These are phyloP conservation scores for Xiphorhynchus elegans DNA, from an alignment of 2,113 vertebrate genomes.

Conservation along the genomic window DNA sequence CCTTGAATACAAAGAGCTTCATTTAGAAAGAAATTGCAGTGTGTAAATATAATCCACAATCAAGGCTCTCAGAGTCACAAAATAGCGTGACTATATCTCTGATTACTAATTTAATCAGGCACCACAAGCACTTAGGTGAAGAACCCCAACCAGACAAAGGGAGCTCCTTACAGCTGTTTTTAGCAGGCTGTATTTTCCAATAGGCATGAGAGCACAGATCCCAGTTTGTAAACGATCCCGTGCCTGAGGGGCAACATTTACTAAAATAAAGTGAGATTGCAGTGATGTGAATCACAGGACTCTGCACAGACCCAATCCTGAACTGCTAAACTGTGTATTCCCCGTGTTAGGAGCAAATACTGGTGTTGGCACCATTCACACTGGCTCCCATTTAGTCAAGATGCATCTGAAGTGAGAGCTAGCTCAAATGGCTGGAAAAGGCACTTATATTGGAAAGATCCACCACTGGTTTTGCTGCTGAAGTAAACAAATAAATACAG, in stretches of 20 bases:
- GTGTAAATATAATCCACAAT: slow-evolving; percentile 79
- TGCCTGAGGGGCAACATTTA: slow-evolving; percentile 12
- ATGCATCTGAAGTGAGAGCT: neutral
- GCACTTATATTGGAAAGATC: neutral
- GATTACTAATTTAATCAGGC: slow-evolving; percentile 77
- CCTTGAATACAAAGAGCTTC: slow-evolving; percentile 73
- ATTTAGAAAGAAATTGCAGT: slow-evolving; percentile 77
- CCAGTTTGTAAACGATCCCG: slow-evolving; percentile 13
- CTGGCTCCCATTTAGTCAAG: neutral
- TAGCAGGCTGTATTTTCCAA: slow-evolving; percentile 11
- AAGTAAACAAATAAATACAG: neutral
- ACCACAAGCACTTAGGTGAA: slow-evolving; percentile 67
- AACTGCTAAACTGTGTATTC: fast-evolving
- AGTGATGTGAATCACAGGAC: neutral
- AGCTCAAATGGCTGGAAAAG: neutral
- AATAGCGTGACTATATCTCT: slow-evolving; percentile 71
- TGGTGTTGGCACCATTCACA: neutral
- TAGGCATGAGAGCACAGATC: neutral
- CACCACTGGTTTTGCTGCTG: neutral
- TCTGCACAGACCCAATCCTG: neutral
- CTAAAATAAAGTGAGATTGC: slow-evolving; percentile 8
- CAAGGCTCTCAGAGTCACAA: slow-evolving; percentile 76
- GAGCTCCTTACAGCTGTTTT: slow-evolving; percentile 34
- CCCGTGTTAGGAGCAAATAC: fast-evolving
- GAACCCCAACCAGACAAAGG: slow-evolving; percentile 58